These are phyloP conservation scores for Speoplatyrhinus poulsoni DNA, from an alignment of 2,113 vertebrate genomes.

Conservation along the genomic window DNA sequence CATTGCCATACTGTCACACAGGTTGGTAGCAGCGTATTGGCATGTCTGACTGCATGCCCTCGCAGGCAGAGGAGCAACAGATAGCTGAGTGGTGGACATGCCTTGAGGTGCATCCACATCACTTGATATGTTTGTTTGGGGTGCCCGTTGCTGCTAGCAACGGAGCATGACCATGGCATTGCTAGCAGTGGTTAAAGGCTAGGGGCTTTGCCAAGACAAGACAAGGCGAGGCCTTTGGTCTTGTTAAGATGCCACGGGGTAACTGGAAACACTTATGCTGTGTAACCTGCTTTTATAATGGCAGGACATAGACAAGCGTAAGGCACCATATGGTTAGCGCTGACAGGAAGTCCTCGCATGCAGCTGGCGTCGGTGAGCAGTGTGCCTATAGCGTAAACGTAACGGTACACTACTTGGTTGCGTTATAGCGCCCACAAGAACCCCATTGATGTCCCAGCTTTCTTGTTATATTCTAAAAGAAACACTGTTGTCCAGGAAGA, in stretches of 20 bases:
- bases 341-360: too few relatives aligned
- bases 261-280: constrained; percentile 5
- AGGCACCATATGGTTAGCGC: too few relatives aligned
- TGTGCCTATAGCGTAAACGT: too few relatives aligned
- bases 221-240: constrained; percentile 30
- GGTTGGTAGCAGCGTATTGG: constrained; percentile 43
- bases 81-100: constrained; percentile 61
- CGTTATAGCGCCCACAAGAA: too few relatives aligned
- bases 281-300: constrained; percentile 15
- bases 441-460: too few relatives aligned
- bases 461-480: too few relatives aligned
- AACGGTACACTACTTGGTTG: too few relatives aligned
- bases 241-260: constrained; percentile 33
- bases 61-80: constrained; percentile 58
- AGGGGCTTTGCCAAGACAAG: constrained; percentile 13
- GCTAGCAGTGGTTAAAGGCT: constrained; percentile 33
- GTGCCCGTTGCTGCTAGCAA: constrained; percentile 62
- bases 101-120: constrained; percentile 61
- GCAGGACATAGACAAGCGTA: too few relatives aligned
- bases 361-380: too few relatives aligned
- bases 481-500: too few relatives aligned
- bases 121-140: constrained; percentile 72
- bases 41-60: constrained; percentile 43
- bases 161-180: constrained; percentile 40
- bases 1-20: constrained; percentile 27